Percentiles rank a stretch among this genome's conserved stretches.
Evolutionary conservation across 2,888 invertebrate genomes (phyloP).

Genomic region (Nymphalis polychloros): DNA sequence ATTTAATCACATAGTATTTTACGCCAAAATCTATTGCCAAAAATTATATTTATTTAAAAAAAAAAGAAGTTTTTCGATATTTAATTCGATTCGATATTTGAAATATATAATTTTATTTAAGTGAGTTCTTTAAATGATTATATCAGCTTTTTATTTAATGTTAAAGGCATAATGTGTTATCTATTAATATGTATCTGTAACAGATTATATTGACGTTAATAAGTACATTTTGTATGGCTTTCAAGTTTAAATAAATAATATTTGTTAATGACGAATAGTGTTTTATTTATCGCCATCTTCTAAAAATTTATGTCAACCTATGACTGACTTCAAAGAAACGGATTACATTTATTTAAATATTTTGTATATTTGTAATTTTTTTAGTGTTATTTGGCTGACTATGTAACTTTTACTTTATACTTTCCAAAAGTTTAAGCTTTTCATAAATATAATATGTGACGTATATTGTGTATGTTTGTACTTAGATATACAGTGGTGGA

Average conservation of each 20-base stretch:
- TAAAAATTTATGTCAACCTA: too few species aligned
- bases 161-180: slow-evolving; percentile 14
- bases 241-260: slow-evolving; percentile 47
- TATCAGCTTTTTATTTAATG: slow-evolving; percentile 21
- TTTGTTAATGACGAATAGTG: slow-evolving; percentile 45
- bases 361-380: too few species aligned
- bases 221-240: slow-evolving; percentile 47
- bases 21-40: slow-evolving; percentile 33
- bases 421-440: too few species aligned
- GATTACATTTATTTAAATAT: too few species aligned
- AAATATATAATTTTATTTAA: slow-evolving; percentile 9
- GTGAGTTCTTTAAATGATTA: slow-evolving; percentile 17
- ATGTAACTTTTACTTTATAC: too few species aligned
- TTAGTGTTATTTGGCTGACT: too few species aligned
- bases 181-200: slow-evolving; percentile 12
- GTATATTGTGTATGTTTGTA: too few species aligned
- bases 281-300: slow-evolving; percentile 35
- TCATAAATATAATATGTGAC: too few species aligned
- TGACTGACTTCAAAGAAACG: too few species aligned
- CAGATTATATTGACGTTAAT: slow-evolving; percentile 23
- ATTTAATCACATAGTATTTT: slow-evolving; percentile 22
- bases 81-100: not conserved
- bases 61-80: not conserved
- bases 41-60: slow-evolving; percentile 19
- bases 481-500: too few species aligned